Evolutionary conservation across 2,888 invertebrate genomes (phyloP), one percentile per base, ranked within the genome.

Genomic region (Apamea epomidion): DNA sequence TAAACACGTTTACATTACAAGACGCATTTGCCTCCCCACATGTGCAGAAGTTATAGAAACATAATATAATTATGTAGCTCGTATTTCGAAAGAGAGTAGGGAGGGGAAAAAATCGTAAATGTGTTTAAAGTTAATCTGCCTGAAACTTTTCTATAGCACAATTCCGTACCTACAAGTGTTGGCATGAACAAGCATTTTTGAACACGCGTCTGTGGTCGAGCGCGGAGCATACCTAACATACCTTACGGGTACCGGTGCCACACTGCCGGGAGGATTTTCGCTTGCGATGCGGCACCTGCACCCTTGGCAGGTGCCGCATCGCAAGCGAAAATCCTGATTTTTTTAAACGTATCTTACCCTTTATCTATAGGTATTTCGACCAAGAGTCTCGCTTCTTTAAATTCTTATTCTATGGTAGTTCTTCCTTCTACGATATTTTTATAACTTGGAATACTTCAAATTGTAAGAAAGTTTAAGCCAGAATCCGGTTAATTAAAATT

Each of bases 401-500:
- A 54, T 29, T 29, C 0, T 29, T 81, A 37, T 21, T 81, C 32
- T 54, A 10, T 69, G 54, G 29, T 37, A 54, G 2, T 25, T 48
- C 16, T 48, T 29, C 21, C 58, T 51, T 65, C 21, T 67, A 67
- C n/a, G 16, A 45, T 74, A 54, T 71, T 58, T 76, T 65, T 69
- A 62, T 60, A 54, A 69, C 65, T 68, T 58, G 0, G 25, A 86
- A 80, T 86, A 83, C 60, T 70, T 83, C n/a, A 21, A 78, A 78
- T 73, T 80, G 58, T 74, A 72, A 71, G 32, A 75, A 85, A 84
- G 68, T 82, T 78, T 37, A 62, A 74, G 69, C 32, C 71, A 78
- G 68, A 74, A 85, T 85, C 67, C 76, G 65, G 74, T 72, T 72
- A 85, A 87, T 87, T 85, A 82, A 79, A 78, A 78, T 84, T 87